phyloP scores from a whole-genome alignment of 2,113 vertebrate genomes.

The Onychostoma macrolepis region DNA sequence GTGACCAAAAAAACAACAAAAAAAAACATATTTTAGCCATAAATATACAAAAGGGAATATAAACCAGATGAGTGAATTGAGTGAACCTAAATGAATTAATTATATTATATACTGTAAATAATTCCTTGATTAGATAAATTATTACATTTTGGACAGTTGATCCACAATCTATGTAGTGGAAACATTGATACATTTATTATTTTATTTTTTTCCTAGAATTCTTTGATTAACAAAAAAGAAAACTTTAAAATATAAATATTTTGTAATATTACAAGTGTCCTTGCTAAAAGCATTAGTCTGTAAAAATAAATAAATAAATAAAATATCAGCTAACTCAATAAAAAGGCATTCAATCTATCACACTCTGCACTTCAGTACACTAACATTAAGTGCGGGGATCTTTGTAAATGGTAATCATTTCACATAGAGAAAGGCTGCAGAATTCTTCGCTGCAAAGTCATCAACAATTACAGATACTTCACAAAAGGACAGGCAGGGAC shows the following conservation, averaged over 20 bases:
- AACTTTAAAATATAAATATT: neutral
- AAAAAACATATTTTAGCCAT: neutral
- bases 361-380: neutral
- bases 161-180: neutral
- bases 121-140: neutral
- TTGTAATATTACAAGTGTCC: neutral
- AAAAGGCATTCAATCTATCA: neutral
- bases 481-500: neutral
- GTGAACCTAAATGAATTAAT: neutral
- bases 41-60: neutral
- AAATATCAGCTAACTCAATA: neutral
- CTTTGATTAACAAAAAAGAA: too few relatives aligned
- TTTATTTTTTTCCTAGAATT: neutral
- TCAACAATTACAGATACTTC: slow-evolving; percentile 3
- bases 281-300: neutral
- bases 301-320: neutral
- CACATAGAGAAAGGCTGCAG: neutral
- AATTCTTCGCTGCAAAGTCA: neutral
- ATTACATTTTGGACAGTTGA: neutral
- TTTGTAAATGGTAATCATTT: neutral
- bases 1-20: neutral
- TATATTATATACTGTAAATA: neutral
- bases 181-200: neutral
- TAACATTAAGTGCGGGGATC: neutral
- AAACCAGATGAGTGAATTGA: neutral